A percentile compares a stretch with the other conserved stretches of the same genome.
These are phyloP conservation scores for Ivindomyrus marchei DNA, from an alignment of 2,113 vertebrate genomes.

Conservation along the genomic window DNA sequence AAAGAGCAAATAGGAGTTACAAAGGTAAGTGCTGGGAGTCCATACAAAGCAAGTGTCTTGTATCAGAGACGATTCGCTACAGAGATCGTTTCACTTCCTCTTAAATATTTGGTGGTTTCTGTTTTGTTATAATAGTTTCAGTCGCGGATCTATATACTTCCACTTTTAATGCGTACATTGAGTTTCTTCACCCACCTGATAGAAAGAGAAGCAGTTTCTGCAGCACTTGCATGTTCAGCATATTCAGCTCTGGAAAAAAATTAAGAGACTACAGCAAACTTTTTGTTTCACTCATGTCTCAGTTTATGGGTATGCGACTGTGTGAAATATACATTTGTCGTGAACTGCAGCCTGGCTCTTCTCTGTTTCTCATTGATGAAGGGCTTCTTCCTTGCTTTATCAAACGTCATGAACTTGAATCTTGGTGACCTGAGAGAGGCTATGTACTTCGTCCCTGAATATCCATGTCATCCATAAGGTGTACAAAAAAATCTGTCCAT, in stretches of 20 bases:
- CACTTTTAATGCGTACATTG: neutral
- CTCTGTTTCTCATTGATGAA: neutral
- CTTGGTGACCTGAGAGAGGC: neutral
- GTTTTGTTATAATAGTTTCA: neutral
- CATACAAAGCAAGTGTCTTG: neutral
- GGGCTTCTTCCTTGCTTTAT: neutral
- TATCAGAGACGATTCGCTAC: neutral
- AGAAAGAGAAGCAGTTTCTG: neutral
- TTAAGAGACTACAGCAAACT: neutral
- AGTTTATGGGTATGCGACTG: neutral
- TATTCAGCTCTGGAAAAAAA: neutral
- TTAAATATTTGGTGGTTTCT: neutral
- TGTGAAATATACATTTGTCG: neutral
- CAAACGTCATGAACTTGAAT: neutral
- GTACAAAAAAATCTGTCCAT: neutral
- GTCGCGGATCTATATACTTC: neutral
- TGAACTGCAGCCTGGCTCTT: neutral
- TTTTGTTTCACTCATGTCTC: too few species aligned
- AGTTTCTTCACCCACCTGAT: neutral
- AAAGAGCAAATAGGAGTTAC: conserved; percentile 92
- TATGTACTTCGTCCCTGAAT: neutral
- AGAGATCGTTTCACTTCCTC: neutral
- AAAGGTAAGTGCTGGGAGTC: conserved; percentile 66
- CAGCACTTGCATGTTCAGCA: neutral
- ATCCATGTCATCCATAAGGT: neutral